Evolutionary conservation across 1,140 invertebrate genomes (phyloP), one percentile per base, ranked within the genome.

Genomic region (Wasmannia auropunctata): DNA sequence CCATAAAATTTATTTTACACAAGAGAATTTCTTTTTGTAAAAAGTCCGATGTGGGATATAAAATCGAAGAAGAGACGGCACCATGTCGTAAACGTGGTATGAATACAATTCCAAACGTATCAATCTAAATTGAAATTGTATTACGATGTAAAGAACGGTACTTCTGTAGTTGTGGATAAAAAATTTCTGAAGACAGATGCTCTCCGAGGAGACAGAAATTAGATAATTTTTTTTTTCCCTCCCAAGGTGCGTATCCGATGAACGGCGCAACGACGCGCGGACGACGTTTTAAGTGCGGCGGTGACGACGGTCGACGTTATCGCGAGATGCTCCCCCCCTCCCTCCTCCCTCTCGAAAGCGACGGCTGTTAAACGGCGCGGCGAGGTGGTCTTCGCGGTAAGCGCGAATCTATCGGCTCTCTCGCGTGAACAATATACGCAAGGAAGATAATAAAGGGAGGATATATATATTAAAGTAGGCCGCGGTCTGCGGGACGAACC

Each of bases 391-490:
- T 34, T 67, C 37, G 63, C 63, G 62, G 28, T 88, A 83, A 56
- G 46, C 51, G 69, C 43, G 37, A 28, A 72, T 77, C 56, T 80
- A 87, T 87, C 22, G 51, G 75, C 75, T 60, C 37, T 60, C 37
- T 49, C 60, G 46, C 25, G 5, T 25, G 79, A 67, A 74, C 43
- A 75, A 28, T 79, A 56, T 69, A 62, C n/a, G n/a, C n/a, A n/a
- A n/a, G n/a, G n/a, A n/a, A n/a, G n/a, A n/a, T n/a, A n/a, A n/a
- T 70, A 87, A 70, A 80, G 58, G 40, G 46, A 87, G 22, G 49
- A 87, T 84, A n/a, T n/a, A n/a, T n/a, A n/a, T n/a, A 86, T 74
- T 72, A 84, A 90, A 89, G 65, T 90, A 69, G 88, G 88, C 65
- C 88, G 77, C 65, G 72, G 60, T 88, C 5, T 87, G 51, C 75